Evolutionary conservation across 2,888 invertebrate genomes (phyloP).

Genomic region (Linyphia triangularis): DNA sequence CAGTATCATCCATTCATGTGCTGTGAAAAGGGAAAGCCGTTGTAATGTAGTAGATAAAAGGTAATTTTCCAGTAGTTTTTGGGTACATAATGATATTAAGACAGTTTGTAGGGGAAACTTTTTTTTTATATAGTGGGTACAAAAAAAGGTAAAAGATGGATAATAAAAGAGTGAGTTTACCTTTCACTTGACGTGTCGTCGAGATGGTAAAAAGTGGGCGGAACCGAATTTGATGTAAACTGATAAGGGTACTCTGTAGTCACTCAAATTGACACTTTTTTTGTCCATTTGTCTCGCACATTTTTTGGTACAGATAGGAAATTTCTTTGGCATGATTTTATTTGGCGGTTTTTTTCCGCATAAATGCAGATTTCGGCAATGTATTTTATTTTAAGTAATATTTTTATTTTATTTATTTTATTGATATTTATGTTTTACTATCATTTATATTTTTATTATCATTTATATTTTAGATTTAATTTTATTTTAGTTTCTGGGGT

Average conservation of each 20-base stretch:
- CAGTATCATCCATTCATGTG: constrained; percentile 38
- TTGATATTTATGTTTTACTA: no score
- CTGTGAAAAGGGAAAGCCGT: constrained; percentile 8
- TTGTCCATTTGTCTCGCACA: no score
- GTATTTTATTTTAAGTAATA: no score
- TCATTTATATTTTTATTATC: no score
- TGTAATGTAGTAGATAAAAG: constrained; percentile 50
- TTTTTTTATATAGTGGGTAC: not conserved
- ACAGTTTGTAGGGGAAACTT: constrained; percentile 18
- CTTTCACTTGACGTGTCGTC: not conserved
- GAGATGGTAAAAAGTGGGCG: not conserved
- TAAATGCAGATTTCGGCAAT: no score
- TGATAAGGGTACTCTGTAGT: not conserved
- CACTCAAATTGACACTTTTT: no score
- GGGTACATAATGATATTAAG: constrained; percentile 48
- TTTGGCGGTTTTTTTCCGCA: no score
- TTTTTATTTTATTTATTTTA: no score
- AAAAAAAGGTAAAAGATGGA: not conserved
- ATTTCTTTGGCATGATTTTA: no score
- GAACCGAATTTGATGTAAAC: not conserved
- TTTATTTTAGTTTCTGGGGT: no score
- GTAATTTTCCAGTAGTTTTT: constrained; percentile 52
- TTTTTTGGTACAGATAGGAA: no score
- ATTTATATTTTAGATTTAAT: no score
- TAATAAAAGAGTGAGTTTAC: not conserved